Conservation (phyloP, 2,113 vertebrate species). For the Halichoerus grypus region DNA sequence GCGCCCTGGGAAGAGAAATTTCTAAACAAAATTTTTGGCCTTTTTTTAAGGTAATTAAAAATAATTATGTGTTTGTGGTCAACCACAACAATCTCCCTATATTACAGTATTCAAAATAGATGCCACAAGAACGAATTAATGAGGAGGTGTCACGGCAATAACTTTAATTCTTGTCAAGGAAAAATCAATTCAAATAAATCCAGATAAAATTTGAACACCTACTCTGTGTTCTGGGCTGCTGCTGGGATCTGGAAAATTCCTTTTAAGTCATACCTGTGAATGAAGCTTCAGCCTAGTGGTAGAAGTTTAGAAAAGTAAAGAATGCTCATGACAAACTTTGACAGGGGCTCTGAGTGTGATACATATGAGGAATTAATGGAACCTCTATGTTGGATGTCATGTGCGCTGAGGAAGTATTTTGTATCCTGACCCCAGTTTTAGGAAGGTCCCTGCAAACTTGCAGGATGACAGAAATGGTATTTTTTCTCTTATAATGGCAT, state of each 20-base stretch:
- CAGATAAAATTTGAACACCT: conserved; percentile 17
- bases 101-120: background rate
- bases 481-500: background rate
- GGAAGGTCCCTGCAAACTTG: background rate
- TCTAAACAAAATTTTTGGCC: background rate
- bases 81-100: background rate
- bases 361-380: background rate
- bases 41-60: background rate
- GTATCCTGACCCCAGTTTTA: background rate
- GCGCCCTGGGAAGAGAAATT: background rate
- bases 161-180: background rate
- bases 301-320: background rate
- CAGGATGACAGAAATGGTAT: background rate
- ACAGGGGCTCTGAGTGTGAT: background rate
- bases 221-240: background rate
- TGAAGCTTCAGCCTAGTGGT: background rate
- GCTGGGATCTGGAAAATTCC: background rate
- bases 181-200: conserved; percentile 29
- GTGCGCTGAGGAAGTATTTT: background rate
- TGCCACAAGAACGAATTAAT: background rate
- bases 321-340: conserved; percentile 11
- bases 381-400: background rate
- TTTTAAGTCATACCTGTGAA: background rate
- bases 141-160: background rate
- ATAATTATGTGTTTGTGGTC: background rate